phyloP scores from a whole-genome alignment of 2,113 vertebrate genomes.

The Thalassarche chlororhynchos region DNA sequence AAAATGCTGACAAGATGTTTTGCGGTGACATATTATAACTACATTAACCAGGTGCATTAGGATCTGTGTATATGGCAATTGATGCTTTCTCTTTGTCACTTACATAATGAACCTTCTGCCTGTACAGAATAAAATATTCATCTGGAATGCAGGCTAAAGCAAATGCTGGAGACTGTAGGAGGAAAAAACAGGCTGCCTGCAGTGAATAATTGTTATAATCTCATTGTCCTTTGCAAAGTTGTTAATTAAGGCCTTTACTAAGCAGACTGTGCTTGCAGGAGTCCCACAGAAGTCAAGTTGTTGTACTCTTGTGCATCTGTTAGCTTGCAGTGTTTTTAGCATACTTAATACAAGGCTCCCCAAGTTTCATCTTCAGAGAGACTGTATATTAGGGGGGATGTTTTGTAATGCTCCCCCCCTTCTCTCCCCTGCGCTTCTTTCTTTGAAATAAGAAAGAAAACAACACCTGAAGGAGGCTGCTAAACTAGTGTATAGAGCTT shows the following conservation, averaged over 20 bases:
- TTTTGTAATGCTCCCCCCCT: neutral
- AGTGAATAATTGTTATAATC: constrained; percentile 69
- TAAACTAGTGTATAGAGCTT: neutral
- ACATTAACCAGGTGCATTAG: constrained; percentile 60
- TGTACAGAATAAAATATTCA: constrained; percentile 62
- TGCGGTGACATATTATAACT: constrained; percentile 58
- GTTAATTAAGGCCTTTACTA: constrained; percentile 60
- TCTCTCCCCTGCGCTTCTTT: neutral
- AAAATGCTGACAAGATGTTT: constrained; percentile 50
- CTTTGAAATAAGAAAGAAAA: neutral
- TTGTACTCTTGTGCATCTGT: constrained; percentile 21
- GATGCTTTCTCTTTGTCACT: constrained; percentile 57
- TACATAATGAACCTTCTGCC: constrained; percentile 62
- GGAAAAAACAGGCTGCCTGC: constrained; percentile 41
- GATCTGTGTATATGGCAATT: constrained; percentile 14
- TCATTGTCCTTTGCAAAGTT: constrained; percentile 68
- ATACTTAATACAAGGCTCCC: neutral
- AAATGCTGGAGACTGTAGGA: constrained; percentile 34
- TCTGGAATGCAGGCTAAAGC: constrained; percentile 41
- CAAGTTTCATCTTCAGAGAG: neutral
- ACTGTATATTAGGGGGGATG: neutral
- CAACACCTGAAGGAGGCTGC: neutral
- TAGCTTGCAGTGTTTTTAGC: neutral
- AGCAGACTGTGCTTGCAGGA: constrained; percentile 61
- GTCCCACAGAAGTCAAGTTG: constrained; percentile 37